Percentiles rank a stretch among this genome's conserved stretches.
Evolutionary conservation across 2,888 invertebrate species (phyloP).

Genomic region (Pharmacophagus antenor): DNA sequence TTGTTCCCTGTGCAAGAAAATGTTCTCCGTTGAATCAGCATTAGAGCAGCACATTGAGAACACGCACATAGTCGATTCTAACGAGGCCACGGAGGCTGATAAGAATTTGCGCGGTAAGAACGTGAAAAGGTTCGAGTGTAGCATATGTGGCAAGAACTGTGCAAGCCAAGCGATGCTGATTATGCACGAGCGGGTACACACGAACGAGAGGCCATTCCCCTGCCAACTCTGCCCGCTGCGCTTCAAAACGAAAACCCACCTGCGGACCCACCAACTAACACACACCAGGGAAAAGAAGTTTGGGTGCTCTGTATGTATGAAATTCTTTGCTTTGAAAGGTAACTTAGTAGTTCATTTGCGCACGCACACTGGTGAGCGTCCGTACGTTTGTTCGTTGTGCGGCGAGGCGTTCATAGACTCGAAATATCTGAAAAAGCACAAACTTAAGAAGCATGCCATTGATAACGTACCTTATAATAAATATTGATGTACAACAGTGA

Average conservation of each 20-base stretch:
- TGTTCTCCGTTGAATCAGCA: slow-evolving; percentile 71
- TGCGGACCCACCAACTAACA: slow-evolving; percentile 73
- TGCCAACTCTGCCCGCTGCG: slow-evolving; percentile 68
- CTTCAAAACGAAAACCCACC: slow-evolving; percentile 76
- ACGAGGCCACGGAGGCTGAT: slow-evolving; percentile 58
- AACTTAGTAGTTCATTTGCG: slow-evolving; percentile 74
- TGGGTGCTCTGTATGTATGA: slow-evolving; percentile 77
- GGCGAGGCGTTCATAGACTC: slow-evolving; percentile 77
- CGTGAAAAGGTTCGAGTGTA: slow-evolving; percentile 65
- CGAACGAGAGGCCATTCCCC: slow-evolving; percentile 72
- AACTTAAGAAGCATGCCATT: slow-evolving; percentile 69
- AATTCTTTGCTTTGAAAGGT: slow-evolving; percentile 76
- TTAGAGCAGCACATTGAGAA: slow-evolving; percentile 69
- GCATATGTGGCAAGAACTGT: slow-evolving; percentile 68
- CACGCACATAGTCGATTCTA: slow-evolving; percentile 59
- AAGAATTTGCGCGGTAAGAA: slow-evolving; percentile 52
- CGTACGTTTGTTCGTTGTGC: slow-evolving; percentile 70
- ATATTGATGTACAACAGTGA: slow-evolving; percentile 42
- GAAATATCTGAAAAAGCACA: slow-evolving; percentile 76
- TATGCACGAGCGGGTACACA: slow-evolving; percentile 77
- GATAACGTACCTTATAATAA: slow-evolving; percentile 71
- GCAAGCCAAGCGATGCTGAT: slow-evolving; percentile 74
- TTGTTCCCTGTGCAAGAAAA: slow-evolving; percentile 72
- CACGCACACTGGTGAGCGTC: slow-evolving; percentile 76
- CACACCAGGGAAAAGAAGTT: slow-evolving; percentile 77